Evolutionary conservation across 2,888 invertebrate genomes (phyloP), one percentile per base, ranked within the genome.

Genomic region (Patella pellucida): DNA sequence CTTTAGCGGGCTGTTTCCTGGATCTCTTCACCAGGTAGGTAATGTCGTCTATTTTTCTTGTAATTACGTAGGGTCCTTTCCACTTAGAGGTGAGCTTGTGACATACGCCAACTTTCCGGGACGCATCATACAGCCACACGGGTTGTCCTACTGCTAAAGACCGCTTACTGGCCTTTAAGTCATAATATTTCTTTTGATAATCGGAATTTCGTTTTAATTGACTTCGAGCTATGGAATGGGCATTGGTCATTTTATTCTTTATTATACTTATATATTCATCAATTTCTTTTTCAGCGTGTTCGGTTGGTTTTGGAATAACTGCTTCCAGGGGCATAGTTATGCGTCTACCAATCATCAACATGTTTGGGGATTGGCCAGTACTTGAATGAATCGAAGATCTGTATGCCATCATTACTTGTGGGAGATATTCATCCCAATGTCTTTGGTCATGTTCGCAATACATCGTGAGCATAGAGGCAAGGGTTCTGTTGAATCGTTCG

Each of bases 341-440:
- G 19, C 79, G 77, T 7, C 72, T 23, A 3, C 78, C 79, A n/a
- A 79, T 68, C 31, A 78, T 52, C 76, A 81, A 75, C 70, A 73
- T 80, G 19, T 81, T 81, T 54, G 77, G 79, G n/a, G 70, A 74
- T 27, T 73, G 68, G 31, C 76, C 71, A n/a, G 77, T 76, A n/a
- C 52, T 74, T 11, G 68, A 27, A 52, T 81, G 79, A 2, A 68
- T 56, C 5, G 76, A 76, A 3, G 80, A 75, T 67, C 78, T 52
- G 56, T 82, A 82, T 15, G 79, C 79, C 78, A 82, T 80, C 74
- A 79, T 72, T 3, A 80, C 71, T 16, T 80, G 77, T 3, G 74
- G 80, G 2, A 80, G 74, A 51, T 76, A 76, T 9, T 15, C 41
- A 52, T 82, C 80, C 80, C 75, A 80, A 14, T 75, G 12, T 7